Conservation (phyloP, 2,113 vertebrate species). For the Papio anubis region DNA sequence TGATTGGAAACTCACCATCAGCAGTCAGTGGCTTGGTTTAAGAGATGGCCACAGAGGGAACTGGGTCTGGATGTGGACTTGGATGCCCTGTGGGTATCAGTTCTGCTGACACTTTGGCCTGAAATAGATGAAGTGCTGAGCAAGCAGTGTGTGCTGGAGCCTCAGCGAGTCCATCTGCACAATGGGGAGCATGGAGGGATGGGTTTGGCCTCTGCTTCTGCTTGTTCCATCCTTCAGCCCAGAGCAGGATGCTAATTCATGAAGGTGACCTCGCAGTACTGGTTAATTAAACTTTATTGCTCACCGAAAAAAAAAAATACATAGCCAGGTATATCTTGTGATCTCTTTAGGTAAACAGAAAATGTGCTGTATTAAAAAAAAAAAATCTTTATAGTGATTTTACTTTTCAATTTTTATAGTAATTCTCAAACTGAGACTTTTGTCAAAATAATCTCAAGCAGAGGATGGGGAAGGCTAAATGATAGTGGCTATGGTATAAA, state of each 20-base stretch:
- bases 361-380: not conserved
- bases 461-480: not conserved
- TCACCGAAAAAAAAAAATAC: not conserved
- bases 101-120: not conserved
- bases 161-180: not conserved
- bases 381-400: not conserved
- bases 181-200: accelerated
- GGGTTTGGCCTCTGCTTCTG: accelerated
- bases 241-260: not conserved
- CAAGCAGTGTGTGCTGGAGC: not conserved
- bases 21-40: not conserved
- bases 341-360: not conserved
- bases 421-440: not conserved
- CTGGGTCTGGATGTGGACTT: not conserved
- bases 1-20: not conserved
- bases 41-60: no score
- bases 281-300: not conserved
- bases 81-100: not conserved
- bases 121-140: not conserved
- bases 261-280: not conserved
- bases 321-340: not conserved
- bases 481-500: not conserved
- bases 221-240: not conserved
- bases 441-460: not conserved
- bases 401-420: not conserved